Base-by-base conservation (phyloP, 2,113 vertebrate species). In the Laticauda laticaudata region DNA sequence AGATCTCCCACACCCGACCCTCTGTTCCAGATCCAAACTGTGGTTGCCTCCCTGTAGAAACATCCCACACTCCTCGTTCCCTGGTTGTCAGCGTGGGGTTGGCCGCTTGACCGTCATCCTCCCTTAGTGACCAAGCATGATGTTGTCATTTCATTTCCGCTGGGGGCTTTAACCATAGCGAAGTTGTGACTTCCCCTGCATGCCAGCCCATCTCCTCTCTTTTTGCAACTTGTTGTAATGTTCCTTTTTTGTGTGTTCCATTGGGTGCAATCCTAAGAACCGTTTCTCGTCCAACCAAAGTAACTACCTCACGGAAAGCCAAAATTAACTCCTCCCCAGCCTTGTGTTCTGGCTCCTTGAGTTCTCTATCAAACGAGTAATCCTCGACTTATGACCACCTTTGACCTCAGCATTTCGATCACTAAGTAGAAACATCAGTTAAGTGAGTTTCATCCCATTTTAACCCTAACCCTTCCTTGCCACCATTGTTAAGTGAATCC, bases 251-350 rank as follows among this genome's bases (percentile, higher is more conserved):
- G 91, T 57, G 43, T 18, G 39, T 53, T 39, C 20, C 20, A 23
- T 7, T 90, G 51, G 51, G 91, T 96, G 92, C 61, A 95, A 96
- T 97, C 87, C 96, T 96, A 95, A 96, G 96, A 61, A 43, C 57
- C 86, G 54, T 93, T 93, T 90, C 90, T 53, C 11, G 88, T 94
- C 94, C 95, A 97, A 96, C 95, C 96, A 97, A 96, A 96, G 94
- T 89, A 92, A 93, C 64, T 24, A 75, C 89, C 85, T 29, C 92
- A 53, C 93, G 59, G 59, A 23, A 94, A 93, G 54, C 8, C 5
- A 0, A 26, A 45, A 53, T 81, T 87, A 45, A 48, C 29, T 24
- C 23, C 6, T 59, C 0, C 2, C 21, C 1, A 0, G 5, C 56
- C 56, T 56, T 56, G 56, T 1, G 2, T 59, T 24, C 23, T 59